These are phyloP conservation scores for Nycticryphes semicollaris DNA, from an alignment of 2,113 vertebrate species.

Conservation along the genomic window DNA sequence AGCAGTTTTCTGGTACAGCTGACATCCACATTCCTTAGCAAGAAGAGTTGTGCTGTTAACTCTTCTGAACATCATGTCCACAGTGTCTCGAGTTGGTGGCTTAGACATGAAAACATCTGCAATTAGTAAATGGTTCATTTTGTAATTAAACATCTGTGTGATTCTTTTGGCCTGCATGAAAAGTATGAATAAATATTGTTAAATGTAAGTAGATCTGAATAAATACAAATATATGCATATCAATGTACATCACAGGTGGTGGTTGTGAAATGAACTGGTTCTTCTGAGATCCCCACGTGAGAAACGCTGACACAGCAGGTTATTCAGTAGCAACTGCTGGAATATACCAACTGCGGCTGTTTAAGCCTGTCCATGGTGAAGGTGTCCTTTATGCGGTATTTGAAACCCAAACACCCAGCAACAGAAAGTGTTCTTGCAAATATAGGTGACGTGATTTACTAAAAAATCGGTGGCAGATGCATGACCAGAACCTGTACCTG, in stretches of 20 bases:
- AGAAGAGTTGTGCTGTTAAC: neutral
- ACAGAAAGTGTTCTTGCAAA: neutral
- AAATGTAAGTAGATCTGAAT: neutral
- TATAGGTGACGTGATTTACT: neutral
- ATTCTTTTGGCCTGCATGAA: neutral
- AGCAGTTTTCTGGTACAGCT: neutral
- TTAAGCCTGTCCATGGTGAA: neutral
- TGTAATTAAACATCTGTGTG: neutral
- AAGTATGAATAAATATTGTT: neutral
- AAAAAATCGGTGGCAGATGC: neutral
- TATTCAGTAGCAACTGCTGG: neutral
- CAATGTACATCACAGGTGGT: neutral
- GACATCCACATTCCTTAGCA: neutral
- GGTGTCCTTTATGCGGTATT: neutral
- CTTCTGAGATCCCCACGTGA: neutral
- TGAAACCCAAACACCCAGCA: neutral
- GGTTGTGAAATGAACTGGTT: conserved; percentile 10
- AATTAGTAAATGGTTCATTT: neutral
- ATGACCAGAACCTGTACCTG: neutral
- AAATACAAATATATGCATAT: neutral
- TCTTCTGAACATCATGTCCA: neutral
- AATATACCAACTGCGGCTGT: neutral
- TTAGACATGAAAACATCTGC: neutral
- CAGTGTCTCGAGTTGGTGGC: neutral
- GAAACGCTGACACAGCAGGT: neutral